Conservation (phyloP, 2,888 invertebrate species). For the Reticulitermes lucifugus region DNA sequence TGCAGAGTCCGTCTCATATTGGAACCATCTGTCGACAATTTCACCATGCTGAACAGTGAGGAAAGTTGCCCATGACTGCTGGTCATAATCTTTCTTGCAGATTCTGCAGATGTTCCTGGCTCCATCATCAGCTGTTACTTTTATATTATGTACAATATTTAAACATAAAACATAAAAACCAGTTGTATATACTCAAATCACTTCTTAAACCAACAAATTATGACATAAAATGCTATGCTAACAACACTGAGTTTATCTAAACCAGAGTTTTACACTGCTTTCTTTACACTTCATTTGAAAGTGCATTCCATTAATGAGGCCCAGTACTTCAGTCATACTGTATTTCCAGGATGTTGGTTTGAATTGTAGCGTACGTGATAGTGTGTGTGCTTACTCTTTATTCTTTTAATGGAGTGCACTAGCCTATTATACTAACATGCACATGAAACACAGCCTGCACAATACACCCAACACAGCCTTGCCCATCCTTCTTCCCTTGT, state of each 20-base stretch:
- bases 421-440: slow-evolving; percentile 52
- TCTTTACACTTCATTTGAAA: slow-evolving; percentile 46
- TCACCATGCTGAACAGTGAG: neutral
- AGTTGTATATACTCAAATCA: slow-evolving; percentile 44
- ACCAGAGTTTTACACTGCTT: slow-evolving; percentile 50
- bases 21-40: neutral
- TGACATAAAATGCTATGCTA: slow-evolving; percentile 44
- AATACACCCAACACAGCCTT: slow-evolving; percentile 47
- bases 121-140: neutral
- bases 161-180: slow-evolving; percentile 48
- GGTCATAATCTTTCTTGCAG: neutral
- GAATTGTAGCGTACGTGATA: neutral
- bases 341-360: neutral
- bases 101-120: neutral
- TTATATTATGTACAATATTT: slow-evolving; percentile 25
- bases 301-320: slow-evolving; percentile 50
- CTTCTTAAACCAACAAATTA: slow-evolving; percentile 32
- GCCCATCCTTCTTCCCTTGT: slow-evolving; percentile 41
- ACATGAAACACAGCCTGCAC: slow-evolving; percentile 52
- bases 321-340: neutral
- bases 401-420: slow-evolving; percentile 54
- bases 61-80: neutral
- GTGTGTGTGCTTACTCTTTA: slow-evolving; percentile 35
- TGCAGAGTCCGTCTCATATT: neutral
- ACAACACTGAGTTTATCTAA: slow-evolving; percentile 45